Evolutionary conservation across 2,113 vertebrate genomes (phyloP).

Genomic region (Tyto alba): DNA sequence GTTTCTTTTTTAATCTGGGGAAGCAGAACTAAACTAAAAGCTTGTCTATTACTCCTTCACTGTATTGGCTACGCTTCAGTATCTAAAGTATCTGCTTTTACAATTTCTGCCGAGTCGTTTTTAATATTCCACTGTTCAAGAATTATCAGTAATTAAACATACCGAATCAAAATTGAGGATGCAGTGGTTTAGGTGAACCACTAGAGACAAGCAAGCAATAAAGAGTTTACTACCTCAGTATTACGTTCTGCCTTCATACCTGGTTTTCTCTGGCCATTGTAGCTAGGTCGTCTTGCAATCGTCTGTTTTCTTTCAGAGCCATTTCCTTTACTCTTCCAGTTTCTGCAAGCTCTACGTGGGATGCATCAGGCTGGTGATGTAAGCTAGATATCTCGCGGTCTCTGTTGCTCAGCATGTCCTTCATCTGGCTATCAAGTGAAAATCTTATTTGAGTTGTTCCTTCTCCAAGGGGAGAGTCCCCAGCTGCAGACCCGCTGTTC

Average conservation of each 20-base stretch:
- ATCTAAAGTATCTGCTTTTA: not conserved
- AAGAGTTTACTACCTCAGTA: not conserved
- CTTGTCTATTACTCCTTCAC: not conserved
- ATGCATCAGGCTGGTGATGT: slow-evolving; percentile 81
- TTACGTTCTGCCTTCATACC: slow-evolving; percentile 47
- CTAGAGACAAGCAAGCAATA: not conserved
- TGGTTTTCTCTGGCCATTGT: slow-evolving; percentile 95
- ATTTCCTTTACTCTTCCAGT: slow-evolving; percentile 78
- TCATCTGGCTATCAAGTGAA: slow-evolving; percentile 78
- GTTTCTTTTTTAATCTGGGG: not conserved
- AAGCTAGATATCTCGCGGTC: slow-evolving; percentile 86
- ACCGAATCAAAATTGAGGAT: not conserved
- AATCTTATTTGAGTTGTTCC: not conserved
- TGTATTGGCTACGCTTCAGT: not conserved
- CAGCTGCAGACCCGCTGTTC: too few relatives aligned
- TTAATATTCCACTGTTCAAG: not conserved
- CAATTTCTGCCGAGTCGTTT: not conserved
- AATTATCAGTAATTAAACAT: not conserved
- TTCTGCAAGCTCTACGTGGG: slow-evolving; percentile 77
- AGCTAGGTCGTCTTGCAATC: slow-evolving; percentile 89
- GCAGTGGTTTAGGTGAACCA: not conserved
- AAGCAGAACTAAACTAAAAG: not conserved
- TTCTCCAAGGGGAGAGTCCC: too few relatives aligned
- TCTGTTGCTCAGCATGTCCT: slow-evolving; percentile 77
- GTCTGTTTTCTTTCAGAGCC: slow-evolving; percentile 84